Base-by-base conservation (phyloP, 2,888 invertebrate genomes). In the Malacosoma neustria region DNA sequence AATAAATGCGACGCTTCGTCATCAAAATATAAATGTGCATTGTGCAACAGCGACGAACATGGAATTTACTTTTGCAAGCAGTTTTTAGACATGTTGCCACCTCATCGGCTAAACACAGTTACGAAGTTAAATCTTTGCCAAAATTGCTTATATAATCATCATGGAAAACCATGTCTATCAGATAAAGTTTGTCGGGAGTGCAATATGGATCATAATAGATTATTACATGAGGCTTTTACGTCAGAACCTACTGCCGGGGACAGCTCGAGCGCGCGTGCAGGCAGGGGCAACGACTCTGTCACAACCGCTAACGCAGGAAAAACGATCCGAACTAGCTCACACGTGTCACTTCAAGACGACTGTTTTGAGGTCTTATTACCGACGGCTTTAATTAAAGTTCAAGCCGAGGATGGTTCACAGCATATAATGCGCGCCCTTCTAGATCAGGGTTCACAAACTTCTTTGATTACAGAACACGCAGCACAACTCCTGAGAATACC, bases 141-240 rank as follows among this genome's bases (percentile, higher is more conserved):
- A 30, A 43, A 40, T 14, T 40, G 40, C 14, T 13, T 43, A 7
- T 34, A 34, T 14, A 14, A 29, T 14, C 43, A 43, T 38, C 13
- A 36, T 9, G 33, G 6, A 11, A 34, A 33, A 4, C 6, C 14
- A 12, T 43, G 43, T 11, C 11, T 30, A 14, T 43, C 43, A 11
- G 33, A 29, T 4, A 33, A 30, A 34, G 3, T 33, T 2, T 42
- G 42, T 33, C 35, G 39, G 4, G 14, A 33, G 4, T 42, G 37
- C 34, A 32, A 37, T 15, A 22, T 11, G 3, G 11, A 33, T 7
- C 38, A 40, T 34, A 43, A 40, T 14, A 33, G 37, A 4, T 29
- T 39, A 14, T 29, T 42, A 9, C 39, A 42, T 15, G 33, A 39
- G 2, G 39, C 32, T n/a, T 39, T 35, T 33, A 30, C n/a, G 14